Evolutionary conservation across 2,888 invertebrate genomes (phyloP).

Genomic region (Nycteola revayana): DNA sequence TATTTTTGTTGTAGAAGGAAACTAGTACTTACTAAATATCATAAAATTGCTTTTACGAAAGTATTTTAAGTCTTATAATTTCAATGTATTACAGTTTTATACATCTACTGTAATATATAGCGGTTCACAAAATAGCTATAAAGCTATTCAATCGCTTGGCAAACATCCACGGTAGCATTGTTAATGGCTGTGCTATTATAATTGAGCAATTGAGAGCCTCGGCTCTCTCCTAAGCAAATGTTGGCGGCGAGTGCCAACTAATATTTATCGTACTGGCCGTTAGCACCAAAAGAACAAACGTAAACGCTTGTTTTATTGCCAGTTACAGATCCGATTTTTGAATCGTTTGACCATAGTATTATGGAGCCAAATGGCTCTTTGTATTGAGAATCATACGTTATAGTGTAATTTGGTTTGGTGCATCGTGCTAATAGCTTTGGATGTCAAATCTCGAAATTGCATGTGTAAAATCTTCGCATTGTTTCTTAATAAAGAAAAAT

Average conservation of each 20-base stretch:
- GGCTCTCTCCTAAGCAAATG: slow-evolving; percentile 22
- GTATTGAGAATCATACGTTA: slow-evolving; percentile 15
- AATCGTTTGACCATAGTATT: slow-evolving; percentile 13
- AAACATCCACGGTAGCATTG: slow-evolving; percentile 52
- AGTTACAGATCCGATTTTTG: slow-evolving; percentile 12
- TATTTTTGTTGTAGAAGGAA: slow-evolving; percentile 35
- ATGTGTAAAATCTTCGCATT: slow-evolving; percentile 58
- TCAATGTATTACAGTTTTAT: slow-evolving; percentile 35
- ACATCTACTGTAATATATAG: slow-evolving; percentile 33
- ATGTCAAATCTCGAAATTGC: slow-evolving; percentile 56
- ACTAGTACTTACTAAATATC: slow-evolving; percentile 45
- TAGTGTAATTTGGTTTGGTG: slow-evolving; percentile 34
- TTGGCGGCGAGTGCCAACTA: slow-evolving; percentile 37
- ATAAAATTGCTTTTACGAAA: slow-evolving; percentile 53
- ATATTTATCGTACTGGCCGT: slow-evolving; percentile 33
- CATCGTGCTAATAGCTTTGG: slow-evolving; percentile 43
- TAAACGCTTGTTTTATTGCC: slow-evolving; percentile 16
- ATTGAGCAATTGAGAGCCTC: slow-evolving; percentile 41
- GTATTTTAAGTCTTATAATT: slow-evolving; percentile 54
- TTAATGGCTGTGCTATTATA: slow-evolving; percentile 69
- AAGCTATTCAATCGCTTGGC: slow-evolving; percentile 47
- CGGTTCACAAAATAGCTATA: slow-evolving; percentile 33
- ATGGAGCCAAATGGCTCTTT: slow-evolving; percentile 23
- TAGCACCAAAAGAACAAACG: slow-evolving; percentile 38
- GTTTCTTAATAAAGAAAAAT: slow-evolving; percentile 68